Evolutionary conservation across 2,888 invertebrate species (phyloP).

Genomic region (Frankliniella intonsa): DNA sequence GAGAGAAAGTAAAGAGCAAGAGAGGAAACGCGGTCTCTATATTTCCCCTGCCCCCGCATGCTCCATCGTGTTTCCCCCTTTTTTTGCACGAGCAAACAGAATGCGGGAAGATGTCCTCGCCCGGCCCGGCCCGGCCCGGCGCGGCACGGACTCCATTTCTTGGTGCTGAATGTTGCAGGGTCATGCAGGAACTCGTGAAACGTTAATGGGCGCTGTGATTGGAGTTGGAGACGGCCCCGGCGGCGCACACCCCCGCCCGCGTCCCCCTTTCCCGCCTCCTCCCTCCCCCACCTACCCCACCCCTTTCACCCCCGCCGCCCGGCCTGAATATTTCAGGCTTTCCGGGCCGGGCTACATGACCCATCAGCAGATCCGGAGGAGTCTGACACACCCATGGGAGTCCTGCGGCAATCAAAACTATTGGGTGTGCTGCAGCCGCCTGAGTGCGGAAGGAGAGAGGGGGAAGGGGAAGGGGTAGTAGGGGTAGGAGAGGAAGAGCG

Average conservation of each 20-base stretch:
- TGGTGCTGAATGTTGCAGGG: background rate
- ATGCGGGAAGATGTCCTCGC: background rate
- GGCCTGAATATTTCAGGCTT: background rate
- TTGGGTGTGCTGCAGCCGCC: background rate
- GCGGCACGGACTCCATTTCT: background rate
- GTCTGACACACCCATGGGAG: background rate
- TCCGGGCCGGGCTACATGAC: background rate
- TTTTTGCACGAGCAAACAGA: background rate
- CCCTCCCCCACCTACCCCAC: background rate
- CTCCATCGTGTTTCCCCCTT: background rate
- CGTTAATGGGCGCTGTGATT: background rate
- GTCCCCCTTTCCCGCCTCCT: background rate
- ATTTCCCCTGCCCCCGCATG: background rate
- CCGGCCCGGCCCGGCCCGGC: background rate
- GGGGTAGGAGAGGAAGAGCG: background rate
- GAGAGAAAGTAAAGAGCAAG: background rate
- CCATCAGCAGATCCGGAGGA: constrained; percentile 18
- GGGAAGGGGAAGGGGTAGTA: background rate
- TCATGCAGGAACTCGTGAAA: background rate
- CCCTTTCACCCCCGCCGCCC: background rate
- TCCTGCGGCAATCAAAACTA: background rate
- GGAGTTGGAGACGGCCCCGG: background rate
- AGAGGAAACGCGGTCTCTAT: background rate
- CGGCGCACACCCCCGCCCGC: background rate
- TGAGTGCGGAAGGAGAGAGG: background rate